Conservation (phyloP, 2,113 vertebrate genomes). For the Bubo scandiacus region DNA sequence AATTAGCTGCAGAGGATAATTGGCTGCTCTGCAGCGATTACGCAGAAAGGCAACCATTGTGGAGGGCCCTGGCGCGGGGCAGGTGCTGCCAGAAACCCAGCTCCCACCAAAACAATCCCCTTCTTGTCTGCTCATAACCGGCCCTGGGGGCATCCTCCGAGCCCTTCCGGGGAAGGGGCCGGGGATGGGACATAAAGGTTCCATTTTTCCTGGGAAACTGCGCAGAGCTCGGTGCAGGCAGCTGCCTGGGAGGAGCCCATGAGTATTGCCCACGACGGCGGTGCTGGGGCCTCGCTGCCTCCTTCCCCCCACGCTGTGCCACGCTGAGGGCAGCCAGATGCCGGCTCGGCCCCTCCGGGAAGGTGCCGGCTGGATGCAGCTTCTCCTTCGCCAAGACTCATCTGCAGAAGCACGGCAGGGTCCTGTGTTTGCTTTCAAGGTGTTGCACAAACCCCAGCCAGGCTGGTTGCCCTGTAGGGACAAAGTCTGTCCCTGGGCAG, state of each 20-base stretch:
- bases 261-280: fast-evolving
- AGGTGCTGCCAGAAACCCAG: conserved; percentile 59
- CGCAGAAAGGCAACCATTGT: conserved; percentile 64
- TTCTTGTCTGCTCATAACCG: conserved; percentile 41
- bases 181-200: conserved; percentile 37
- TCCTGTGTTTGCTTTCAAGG: background rate
- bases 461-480: background rate
- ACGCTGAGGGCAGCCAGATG: fast-evolving
- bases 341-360: fast-evolving
- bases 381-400: background rate
- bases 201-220: conserved; percentile 30
- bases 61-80: conserved; percentile 7
- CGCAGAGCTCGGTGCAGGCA: background rate
- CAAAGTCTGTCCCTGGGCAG: background rate
- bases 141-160: conserved; percentile 14
- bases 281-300: background rate
- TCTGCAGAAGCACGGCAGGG: background rate
- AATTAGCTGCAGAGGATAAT: conserved; percentile 63
- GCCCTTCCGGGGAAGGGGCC: conserved; percentile 41
- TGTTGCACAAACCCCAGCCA: background rate
- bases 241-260: background rate
- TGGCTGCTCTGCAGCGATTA: conserved; percentile 30
- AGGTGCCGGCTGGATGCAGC: background rate
- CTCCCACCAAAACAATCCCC: conserved; percentile 55
- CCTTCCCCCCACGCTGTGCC: background rate